Percentiles rank a stretch among this genome's conserved stretches.
Evolutionary conservation across 2,888 invertebrate genomes (phyloP).

Genomic region (Dilophus febrilis): DNA sequence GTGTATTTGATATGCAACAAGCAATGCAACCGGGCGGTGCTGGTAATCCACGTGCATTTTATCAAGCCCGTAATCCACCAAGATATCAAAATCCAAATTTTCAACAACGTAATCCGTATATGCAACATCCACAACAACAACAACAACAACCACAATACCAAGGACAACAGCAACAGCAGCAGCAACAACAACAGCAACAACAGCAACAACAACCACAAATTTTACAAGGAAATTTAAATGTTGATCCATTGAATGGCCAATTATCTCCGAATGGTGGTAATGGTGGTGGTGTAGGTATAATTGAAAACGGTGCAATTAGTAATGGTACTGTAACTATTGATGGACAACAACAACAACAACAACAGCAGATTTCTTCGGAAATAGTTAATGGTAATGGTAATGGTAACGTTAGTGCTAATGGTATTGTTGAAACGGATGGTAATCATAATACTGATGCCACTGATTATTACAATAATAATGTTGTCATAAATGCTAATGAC

Average conservation of each 20-base stretch:
- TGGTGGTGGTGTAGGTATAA: too few relatives aligned
- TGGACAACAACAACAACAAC: too few relatives aligned
- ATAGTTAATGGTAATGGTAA: too few relatives aligned
- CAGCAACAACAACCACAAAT: slow-evolving; percentile 18
- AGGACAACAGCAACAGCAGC: slow-evolving; percentile 17
- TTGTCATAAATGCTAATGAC: not conserved
- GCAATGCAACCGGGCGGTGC: not conserved
- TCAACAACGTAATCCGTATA: slow-evolving; percentile 21
- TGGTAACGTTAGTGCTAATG: too few relatives aligned
- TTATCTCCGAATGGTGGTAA: not conserved
- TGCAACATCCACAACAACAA: slow-evolving; percentile 5
- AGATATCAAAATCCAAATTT: not conserved
- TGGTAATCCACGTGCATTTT: not conserved
- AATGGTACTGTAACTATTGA: too few relatives aligned
- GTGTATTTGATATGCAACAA: not conserved
- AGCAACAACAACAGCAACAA: slow-evolving; percentile 24
- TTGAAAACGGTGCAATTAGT: too few relatives aligned
- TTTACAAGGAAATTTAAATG: slow-evolving; percentile 6
- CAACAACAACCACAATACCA: slow-evolving; percentile 18
- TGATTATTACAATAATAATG: not conserved
- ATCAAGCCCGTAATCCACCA: slow-evolving; percentile 1
- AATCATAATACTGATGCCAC: too few relatives aligned
- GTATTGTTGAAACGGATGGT: too few relatives aligned
- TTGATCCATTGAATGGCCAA: not conserved
- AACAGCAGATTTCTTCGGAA: too few relatives aligned